A percentile compares a stretch with the other conserved stretches of the same genome.
Evolutionary conservation across 1,140 invertebrate genomes (phyloP).

Genomic region (Leptinotarsa lineolata): DNA sequence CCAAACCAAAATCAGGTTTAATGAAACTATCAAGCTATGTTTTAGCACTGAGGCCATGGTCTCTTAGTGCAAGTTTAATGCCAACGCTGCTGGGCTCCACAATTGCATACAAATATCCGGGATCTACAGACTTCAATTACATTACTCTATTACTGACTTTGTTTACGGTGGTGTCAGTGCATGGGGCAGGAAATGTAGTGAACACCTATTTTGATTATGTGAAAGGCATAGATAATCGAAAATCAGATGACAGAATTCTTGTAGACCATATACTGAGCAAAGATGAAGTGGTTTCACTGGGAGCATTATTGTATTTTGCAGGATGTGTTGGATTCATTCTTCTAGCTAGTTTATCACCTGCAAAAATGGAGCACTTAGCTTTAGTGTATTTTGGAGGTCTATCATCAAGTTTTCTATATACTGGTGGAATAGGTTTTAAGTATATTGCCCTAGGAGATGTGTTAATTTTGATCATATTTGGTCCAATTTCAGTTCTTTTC

Average conservation of each 20-base stretch:
- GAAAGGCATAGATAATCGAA: conserved; percentile 89
- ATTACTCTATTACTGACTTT: conserved; percentile 79
- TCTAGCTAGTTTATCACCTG: conserved; percentile 79
- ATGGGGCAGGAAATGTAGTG: conserved; percentile 95
- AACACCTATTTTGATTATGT: conserved; percentile 96
- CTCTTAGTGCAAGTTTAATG: conserved; percentile 86
- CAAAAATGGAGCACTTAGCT: conserved; percentile 91
- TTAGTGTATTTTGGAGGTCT: conserved; percentile 93
- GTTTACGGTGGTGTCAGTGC: conserved; percentile 86
- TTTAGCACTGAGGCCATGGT: conserved; percentile 88
- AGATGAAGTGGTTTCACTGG: conserved; percentile 76
- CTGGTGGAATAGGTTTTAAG: conserved; percentile 91
- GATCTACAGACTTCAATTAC: conserved; percentile 74
- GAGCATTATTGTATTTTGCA: conserved; percentile 82
- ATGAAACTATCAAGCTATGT: conserved; percentile 88
- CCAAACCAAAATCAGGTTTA: conserved; percentile 59
- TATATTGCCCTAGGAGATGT: conserved; percentile 92
- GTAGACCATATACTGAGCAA: conserved; percentile 87
- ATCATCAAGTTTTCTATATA: conserved; percentile 93
- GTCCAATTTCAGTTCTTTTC: conserved; percentile 92
- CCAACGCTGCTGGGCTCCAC: conserved; percentile 87
- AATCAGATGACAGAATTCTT: conserved; percentile 89
- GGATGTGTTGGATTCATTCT: conserved; percentile 89
- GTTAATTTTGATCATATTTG: conserved; percentile 89
- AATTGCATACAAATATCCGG: conserved; percentile 77